Evolutionary conservation across 2,888 invertebrate genomes (phyloP).

Genomic region (Drosophila meridiana): DNA sequence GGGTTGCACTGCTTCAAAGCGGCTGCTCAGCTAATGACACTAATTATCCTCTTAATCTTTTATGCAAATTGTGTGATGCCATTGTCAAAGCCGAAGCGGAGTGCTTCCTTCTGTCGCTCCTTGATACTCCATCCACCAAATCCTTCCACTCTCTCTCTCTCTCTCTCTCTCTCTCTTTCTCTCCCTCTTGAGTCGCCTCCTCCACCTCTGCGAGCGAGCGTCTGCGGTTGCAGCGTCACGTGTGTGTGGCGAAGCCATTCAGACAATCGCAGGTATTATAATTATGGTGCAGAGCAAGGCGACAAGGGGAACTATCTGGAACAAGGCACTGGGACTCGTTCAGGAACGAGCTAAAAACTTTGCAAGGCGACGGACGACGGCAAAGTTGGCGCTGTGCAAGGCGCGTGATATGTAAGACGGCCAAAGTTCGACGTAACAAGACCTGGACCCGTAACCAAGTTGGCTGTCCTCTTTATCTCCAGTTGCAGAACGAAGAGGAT

Average conservation of each 20-base stretch:
- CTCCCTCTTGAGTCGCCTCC: neutral
- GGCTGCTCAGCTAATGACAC: slow-evolving; percentile 70
- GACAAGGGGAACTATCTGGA: slow-evolving; percentile 13
- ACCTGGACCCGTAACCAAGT: slow-evolving; percentile 28
- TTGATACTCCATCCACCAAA: slow-evolving; percentile 3
- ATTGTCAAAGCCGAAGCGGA: slow-evolving; percentile 44
- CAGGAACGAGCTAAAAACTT: slow-evolving; percentile 56
- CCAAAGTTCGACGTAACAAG: slow-evolving; percentile 59
- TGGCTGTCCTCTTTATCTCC: slow-evolving; percentile 42
- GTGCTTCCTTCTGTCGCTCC: slow-evolving; percentile 5
- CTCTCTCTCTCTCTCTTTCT: neutral
- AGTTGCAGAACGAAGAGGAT: slow-evolving; percentile 1
- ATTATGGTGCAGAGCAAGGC: slow-evolving; percentile 49
- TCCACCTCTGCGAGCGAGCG: slow-evolving; percentile 8
- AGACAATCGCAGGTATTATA: slow-evolving; percentile 76
- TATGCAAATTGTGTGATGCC: slow-evolving; percentile 69
- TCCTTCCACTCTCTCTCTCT: neutral
- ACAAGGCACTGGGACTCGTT: slow-evolving; percentile 17
- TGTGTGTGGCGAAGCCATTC: slow-evolving; percentile 65
- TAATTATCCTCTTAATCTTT: slow-evolving; percentile 77
- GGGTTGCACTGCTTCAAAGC: slow-evolving; percentile 40
- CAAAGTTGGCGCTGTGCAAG: slow-evolving; percentile 64
- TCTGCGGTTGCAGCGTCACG: slow-evolving; percentile 69
- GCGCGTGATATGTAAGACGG: slow-evolving; percentile 76
- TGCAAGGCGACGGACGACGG: slow-evolving; percentile 39